Percentiles rank a stretch among this genome's conserved stretches.
Conservation (phyloP, 2,888 invertebrate genomes). For the Cantharis nigra region DNA sequence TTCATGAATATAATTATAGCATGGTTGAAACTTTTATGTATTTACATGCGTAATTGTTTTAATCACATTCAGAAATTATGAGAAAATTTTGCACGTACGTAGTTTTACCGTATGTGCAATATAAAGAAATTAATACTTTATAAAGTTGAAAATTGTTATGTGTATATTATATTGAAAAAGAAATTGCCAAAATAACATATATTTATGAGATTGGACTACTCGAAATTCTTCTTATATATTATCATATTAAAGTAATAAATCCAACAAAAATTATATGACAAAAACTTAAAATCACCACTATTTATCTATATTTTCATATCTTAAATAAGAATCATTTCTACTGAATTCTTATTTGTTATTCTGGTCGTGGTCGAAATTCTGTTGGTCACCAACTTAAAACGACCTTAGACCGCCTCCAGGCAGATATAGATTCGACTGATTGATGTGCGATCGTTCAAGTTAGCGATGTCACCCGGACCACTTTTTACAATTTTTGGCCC, state of each 20-base stretch:
- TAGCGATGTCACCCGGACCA: conserved; percentile 37
- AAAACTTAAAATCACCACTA: conserved; percentile 22
- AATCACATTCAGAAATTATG: background rate
- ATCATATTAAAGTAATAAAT: conserved; percentile 22
- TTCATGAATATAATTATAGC: background rate
- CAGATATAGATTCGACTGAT: conserved; percentile 34
- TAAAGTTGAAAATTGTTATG: background rate
- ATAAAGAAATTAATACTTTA: background rate
- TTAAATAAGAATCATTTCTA: conserved; percentile 28
- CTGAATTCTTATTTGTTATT: conserved; percentile 27
- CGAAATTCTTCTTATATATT: conserved; percentile 16
- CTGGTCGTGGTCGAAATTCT: conserved; percentile 35
- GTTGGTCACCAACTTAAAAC: conserved; percentile 36
- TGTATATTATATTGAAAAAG: background rate
- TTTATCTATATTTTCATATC: conserved; percentile 28
- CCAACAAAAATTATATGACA: conserved; percentile 18
- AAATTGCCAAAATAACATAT: conserved; percentile 4
- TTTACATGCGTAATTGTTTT: background rate
- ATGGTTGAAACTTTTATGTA: background rate
- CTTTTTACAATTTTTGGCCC: conserved; percentile 38
- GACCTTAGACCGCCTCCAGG: conserved; percentile 17
- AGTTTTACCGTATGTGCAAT: background rate
- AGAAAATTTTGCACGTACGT: background rate
- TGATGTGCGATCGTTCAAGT: conserved; percentile 39
- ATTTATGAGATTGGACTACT: conserved; percentile 15